phyloP scores from a whole-genome alignment of 2,113 vertebrate species.

The Tyto alba region DNA sequence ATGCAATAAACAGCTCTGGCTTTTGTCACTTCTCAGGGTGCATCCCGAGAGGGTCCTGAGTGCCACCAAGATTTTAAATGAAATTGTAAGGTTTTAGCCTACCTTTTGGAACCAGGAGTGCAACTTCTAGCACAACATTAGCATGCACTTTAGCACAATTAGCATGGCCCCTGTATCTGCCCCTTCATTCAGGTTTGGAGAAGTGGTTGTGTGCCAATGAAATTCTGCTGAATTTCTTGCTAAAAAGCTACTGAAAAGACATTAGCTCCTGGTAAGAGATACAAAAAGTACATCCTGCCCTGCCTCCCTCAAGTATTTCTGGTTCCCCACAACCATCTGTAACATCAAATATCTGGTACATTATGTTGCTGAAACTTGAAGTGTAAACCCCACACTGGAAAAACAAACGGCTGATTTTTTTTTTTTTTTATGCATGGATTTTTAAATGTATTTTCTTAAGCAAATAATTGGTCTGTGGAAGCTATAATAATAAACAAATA shows the following conservation, averaged over 20 bases:
- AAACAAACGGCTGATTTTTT: constrained; percentile 25
- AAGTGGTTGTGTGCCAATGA: constrained; percentile 30
- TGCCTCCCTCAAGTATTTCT: constrained; percentile 68
- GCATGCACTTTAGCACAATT: constrained; percentile 4
- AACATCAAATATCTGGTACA: constrained; percentile 47
- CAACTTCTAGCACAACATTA: background rate
- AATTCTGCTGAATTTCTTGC: constrained; percentile 60
- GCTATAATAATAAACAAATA: constrained; percentile 27
- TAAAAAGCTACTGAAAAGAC: constrained; percentile 51
- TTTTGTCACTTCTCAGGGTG: background rate
- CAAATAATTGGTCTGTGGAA: background rate
- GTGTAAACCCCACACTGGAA: constrained; percentile 34
- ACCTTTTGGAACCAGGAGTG: background rate
- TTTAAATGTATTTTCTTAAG: constrained; percentile 56
- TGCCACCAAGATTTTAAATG: background rate
- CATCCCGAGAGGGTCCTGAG: background rate
- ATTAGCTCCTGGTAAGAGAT: constrained; percentile 28
- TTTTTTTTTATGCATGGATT: background rate
- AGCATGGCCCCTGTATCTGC: background rate
- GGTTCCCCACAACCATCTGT: constrained; percentile 59
- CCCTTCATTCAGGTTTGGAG: constrained; percentile 53
- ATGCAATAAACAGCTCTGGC: background rate
- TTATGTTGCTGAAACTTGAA: constrained; percentile 53
- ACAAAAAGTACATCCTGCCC: constrained; percentile 68
- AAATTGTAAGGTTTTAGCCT: background rate